Evolutionary conservation across 2,113 vertebrate species (phyloP).

Genomic region (Malurus melanocephalus): DNA sequence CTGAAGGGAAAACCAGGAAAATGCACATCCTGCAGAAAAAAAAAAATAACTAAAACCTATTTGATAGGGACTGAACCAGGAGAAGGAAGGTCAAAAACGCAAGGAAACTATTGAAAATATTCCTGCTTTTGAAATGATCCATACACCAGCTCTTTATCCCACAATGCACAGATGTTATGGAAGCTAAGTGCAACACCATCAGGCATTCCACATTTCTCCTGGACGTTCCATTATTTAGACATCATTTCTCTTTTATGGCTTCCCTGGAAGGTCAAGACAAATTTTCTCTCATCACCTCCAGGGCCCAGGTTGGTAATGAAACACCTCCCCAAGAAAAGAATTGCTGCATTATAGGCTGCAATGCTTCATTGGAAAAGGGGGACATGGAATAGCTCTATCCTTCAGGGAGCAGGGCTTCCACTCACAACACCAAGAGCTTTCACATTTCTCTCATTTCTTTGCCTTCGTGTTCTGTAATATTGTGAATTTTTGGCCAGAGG

Average conservation of each 20-base stretch:
- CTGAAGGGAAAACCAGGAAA: neutral
- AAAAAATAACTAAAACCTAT: neutral
- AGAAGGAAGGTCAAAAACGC: slow-evolving; percentile 26
- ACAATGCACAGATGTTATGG: neutral
- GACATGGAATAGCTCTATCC: slow-evolving; percentile 14
- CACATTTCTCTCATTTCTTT: neutral
- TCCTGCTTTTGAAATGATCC: slow-evolving; percentile 1
- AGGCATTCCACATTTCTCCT: slow-evolving; percentile 6
- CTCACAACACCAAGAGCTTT: neutral
- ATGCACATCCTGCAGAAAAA: neutral
- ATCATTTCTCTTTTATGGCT: slow-evolving; percentile 30
- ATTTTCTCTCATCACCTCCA: slow-evolving; percentile 44
- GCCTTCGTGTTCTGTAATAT: neutral
- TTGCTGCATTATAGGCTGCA: neutral
- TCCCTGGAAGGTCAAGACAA: slow-evolving; percentile 37
- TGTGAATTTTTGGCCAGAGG: neutral
- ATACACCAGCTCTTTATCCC: neutral
- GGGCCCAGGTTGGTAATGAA: slow-evolving; percentile 56
- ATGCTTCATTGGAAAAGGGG: slow-evolving; percentile 2
- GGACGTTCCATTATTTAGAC: slow-evolving; percentile 38
- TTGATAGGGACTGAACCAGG: neutral
- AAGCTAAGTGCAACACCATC: neutral
- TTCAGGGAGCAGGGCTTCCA: slow-evolving; percentile 10
- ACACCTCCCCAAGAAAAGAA: slow-evolving; percentile 50
- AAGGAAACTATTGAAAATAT: neutral